Base-by-base conservation (phyloP, 1,140 invertebrate species). In the Telenomus remus region DNA sequence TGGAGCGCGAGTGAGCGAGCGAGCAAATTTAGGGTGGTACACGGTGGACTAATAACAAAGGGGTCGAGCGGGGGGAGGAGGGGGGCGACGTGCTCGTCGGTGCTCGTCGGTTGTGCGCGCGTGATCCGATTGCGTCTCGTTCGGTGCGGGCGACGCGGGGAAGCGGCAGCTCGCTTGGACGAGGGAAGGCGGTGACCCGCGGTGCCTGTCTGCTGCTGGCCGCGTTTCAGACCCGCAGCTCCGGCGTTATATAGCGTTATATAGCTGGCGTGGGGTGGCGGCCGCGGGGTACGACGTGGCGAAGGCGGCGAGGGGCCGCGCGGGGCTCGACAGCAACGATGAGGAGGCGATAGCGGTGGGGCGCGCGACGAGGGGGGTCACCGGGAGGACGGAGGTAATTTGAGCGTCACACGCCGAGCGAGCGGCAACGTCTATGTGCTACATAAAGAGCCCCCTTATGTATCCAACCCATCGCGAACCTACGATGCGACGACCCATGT, bases 391-490 rank as follows among this genome's bases (percentile, higher is more conserved):
- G 60, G 76, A 68, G 79, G 77, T 85, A 87, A 86, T 87, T 86
- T 86, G 85, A 86, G 85, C 85, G 85, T 86, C 84, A 86, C 86
- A 86, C 85, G 85, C 84, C 82, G 84, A 86, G 85, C 82, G 81
- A 84, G 60, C 76, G 68, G 79, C 82, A 81, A 81, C 84, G 82
- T 82, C 84, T 85, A 85, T 86, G 84, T 84, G 84, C 84, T 83
- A 86, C 85, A 86, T 85, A 85, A 86, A 87, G 84, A 86, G 84
- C 81, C 79, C 80, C 80, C 81, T 81, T 84, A 83, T 82, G 79
- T 84, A 84, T 82, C 83, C 80, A 77, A 82, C 78, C 82, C 82
- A 84, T 84, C 82, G 83, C 82, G 82, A 82, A 80, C 80, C 82
- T 82, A 79, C 81, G 82, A 84, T 81, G 81, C 79, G 80, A 81